Evolutionary conservation across 1,140 invertebrate genomes (phyloP).

Genomic region (Drosophila arawakana): DNA sequence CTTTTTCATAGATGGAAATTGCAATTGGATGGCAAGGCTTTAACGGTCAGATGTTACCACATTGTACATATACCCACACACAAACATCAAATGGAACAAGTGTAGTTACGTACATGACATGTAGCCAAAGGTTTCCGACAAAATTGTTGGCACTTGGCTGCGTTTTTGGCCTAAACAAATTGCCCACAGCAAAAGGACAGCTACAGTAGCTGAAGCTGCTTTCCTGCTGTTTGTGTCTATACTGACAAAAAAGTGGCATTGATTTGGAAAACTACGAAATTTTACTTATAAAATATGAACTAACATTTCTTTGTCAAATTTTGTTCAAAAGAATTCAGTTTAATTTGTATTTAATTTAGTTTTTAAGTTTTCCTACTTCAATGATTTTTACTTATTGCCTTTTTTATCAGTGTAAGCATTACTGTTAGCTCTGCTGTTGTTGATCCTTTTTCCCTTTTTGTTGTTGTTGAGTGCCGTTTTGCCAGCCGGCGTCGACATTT

Average conservation of each 20-base stretch:
- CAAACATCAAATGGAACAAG: conserved; percentile 28
- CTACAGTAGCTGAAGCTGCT: conserved; percentile 14
- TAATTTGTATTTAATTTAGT: too few relatives aligned
- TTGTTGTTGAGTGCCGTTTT: conserved; percentile 30
- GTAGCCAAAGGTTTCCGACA: conserved; percentile 15
- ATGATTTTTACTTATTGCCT: too few relatives aligned
- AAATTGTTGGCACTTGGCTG: conserved; percentile 66
- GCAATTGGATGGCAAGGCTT: conserved; percentile 26
- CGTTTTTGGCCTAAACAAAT: conserved; percentile 53
- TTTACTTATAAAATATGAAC: too few relatives aligned
- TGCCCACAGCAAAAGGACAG: conserved; percentile 36
- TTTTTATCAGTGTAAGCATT: too few relatives aligned
- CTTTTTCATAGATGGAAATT: conserved; percentile 51
- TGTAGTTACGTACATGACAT: conserved; percentile 21
- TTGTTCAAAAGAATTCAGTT: too few relatives aligned
- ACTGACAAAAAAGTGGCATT: too few relatives aligned
- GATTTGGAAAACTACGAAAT: neutral
- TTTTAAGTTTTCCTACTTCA: too few relatives aligned
- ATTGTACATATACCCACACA: neutral
- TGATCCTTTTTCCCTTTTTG: neutral
- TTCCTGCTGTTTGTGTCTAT: neutral
- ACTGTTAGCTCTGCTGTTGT: conserved; percentile 1
- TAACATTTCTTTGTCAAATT: too few relatives aligned
- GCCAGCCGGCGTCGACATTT: conserved; percentile 56
- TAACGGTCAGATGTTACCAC: neutral